Base-by-base conservation (phyloP, 2,113 vertebrate genomes). In the Bos indicus region DNA sequence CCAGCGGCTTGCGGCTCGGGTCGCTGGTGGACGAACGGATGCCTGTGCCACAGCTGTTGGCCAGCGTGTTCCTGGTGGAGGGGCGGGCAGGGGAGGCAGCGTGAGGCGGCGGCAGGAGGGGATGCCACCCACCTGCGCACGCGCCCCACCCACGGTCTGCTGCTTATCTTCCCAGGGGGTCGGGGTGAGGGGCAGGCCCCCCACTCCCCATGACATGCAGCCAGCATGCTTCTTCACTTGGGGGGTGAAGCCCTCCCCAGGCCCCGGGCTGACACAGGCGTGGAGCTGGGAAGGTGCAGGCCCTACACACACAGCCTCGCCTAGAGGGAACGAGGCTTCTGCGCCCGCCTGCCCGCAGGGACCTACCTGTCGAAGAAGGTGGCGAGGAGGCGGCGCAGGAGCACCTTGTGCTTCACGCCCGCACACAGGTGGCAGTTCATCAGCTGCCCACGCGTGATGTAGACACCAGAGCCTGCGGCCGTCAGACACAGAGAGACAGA, bases 361-460 rank as follows among this genome's bases (percentile, higher is more conserved):
- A 96, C 99, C 12, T 98, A 99, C 99, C 99, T 99, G 98, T 99
- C 99, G 17, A 99, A 99, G 99, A 99, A 99, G 4, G 99, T 99
- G 59, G 99, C 99, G 77, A 99, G 99, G 3, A 99, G 99, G 16
- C 99, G 99, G 5, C 99, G 98, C 59, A 99, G 99, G 52, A 99
- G 98, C 16, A 99, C 99, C 98, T 99, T 99, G 98, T 99, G 99
- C 98, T 99, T 99, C 98, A 99, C 99, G 6, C 99, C 99, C 0
- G 99, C 99, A 3, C 99, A 99, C 1, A 99, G 99, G 98, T 99
- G 99, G 96, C 99, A 99, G 98, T 99, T 99, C 99, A 99, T 99
- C 98, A 99, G 99, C 99, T 99, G 99, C 21, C 99, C 99, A 2
- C 99, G 99, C 0, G 99, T 99, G 99, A 99, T 99, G 96, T 99